Base-by-base conservation (phyloP, 1,140 invertebrate genomes). In the Pristionchus pacificus region DNA sequence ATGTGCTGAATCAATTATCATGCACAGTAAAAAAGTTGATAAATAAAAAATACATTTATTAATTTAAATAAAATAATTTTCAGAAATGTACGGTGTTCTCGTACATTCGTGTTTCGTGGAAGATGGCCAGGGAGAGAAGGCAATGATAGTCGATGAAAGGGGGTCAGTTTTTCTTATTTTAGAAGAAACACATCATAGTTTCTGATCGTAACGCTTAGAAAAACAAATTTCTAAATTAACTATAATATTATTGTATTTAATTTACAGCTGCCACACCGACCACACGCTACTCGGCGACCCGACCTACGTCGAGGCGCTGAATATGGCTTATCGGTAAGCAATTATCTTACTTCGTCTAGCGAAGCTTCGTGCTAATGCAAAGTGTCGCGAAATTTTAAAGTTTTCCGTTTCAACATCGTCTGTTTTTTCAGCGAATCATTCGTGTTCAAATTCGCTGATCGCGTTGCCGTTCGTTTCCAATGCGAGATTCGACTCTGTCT, bases 381-480 rank as follows among this genome's bases (percentile, higher is more conserved):
- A n/a, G n/a, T n/a, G n/a, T n/a, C n/a, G n/a, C n/a, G n/a, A n/a
- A n/a, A n/a, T n/a, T n/a, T n/a, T n/a, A n/a, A n/a, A n/a, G n/a
- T n/a, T n/a, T n/a, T n/a, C n/a, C n/a, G n/a, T n/a, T 49, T 49
- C 38, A 49, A 19, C 38, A 10, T 10, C 19, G 6, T 19, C 6
- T 10, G 6, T 49, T 19, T 19, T 19, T 49, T 49, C 38, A 49
- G 38, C 27, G 81, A 83, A 57, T 77, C 79, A 6, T 74, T 76
- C 63, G 82, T 83, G 1, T 83, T 83, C 65, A 83, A 84, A 60
- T 83, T 83, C 69, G 80, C 81, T 28, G 81, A 83, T 58, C 38
- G 73, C 33, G 68, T 84, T 25, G 80, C 82, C 1, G 81, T 83
- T 31, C 77, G 82, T 27, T 83, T 83, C 68, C 73, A 77, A 27